Evolutionary conservation across 2,888 invertebrate genomes (phyloP), one percentile per base, ranked within the genome.

Genomic region (Acrocera orbiculus): DNA sequence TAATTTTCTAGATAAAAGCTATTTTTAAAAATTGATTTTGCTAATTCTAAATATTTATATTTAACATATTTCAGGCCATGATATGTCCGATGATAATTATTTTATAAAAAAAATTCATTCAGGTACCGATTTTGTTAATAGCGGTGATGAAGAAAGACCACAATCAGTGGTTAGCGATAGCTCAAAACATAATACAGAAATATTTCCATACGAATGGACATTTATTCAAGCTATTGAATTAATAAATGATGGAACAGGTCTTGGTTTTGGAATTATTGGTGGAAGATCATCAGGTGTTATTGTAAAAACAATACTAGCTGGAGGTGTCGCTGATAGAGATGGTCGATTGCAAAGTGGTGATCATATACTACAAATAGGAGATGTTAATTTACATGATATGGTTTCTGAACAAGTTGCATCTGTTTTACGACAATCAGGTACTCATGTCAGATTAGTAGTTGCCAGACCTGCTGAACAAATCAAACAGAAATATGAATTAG

Each of bases 211-310:
- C 38, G 93, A 93, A 62, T 93, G 89, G 82, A 87, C 87, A 14
- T 90, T 93, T 64, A 85, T 95, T 47, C 95, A 98, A 68, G 86
- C 93, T 38, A 90, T 98, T 48, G 93, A 96, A 56, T 67, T 98
- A 42, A 79, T 92, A 28, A 96, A 96, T 62, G 96, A 96, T 70
- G 95, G 93, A 40, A 86, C 90, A 38, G 95, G 95, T 19, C 73
- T 98, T 46, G 98, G 98, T 24, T 98, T 98, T 65, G 98, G 92
- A 39, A 98, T 98, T 50, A 93, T 98, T 51, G 96, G 96, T 16
- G 87, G 86, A 30, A 75, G 93, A 47, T 90, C 90, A 45, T 93
- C 95, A 44, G 96, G 98, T 5, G 96, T 98, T n/a, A 95, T 98
- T 42, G 95, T 98, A 10, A 98, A 98, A 62, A 96, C 96, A 11